Conservation (phyloP, 2,888 invertebrate species). For the Drosophila hawaiiensis region DNA sequence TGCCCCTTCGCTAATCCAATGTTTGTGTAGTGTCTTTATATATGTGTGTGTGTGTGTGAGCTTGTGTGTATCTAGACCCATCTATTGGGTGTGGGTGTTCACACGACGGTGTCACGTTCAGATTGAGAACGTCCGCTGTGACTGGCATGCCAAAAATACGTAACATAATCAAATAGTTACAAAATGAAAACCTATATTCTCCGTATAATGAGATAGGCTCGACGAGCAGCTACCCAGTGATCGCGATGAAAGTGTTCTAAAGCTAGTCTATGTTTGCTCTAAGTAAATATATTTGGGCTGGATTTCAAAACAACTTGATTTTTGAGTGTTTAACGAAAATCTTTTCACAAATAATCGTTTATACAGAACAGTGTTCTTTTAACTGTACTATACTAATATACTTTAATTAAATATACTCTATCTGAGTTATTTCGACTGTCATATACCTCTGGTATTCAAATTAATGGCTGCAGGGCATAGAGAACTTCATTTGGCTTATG, state of each 20-base stretch:
- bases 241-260: neutral
- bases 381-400: neutral
- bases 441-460: neutral
- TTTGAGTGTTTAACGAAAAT: neutral
- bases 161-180: constrained; percentile 39
- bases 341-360: neutral
- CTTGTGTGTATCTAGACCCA: neutral
- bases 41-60: neutral
- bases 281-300: neutral
- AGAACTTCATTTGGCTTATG: constrained; percentile 58
- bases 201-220: neutral
- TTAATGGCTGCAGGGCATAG: constrained; percentile 3
- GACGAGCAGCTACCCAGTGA: constrained; percentile 5
- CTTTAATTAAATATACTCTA: neutral
- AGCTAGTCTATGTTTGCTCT: too few relatives aligned
- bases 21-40: neutral
- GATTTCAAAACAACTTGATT: neutral
- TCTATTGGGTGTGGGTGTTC: constrained; percentile 1
- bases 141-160: constrained; percentile 67
- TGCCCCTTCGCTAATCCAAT: constrained; percentile 8
- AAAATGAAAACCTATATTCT: constrained; percentile 26
- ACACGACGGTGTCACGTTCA: constrained; percentile 51
- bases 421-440: neutral
- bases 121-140: constrained; percentile 57
- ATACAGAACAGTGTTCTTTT: neutral